Evolutionary conservation across 2,797 vertebrate genomes (phyloP), one percentile per base, ranked within the genome.

Genomic region (Peromyscus aztecus): DNA sequence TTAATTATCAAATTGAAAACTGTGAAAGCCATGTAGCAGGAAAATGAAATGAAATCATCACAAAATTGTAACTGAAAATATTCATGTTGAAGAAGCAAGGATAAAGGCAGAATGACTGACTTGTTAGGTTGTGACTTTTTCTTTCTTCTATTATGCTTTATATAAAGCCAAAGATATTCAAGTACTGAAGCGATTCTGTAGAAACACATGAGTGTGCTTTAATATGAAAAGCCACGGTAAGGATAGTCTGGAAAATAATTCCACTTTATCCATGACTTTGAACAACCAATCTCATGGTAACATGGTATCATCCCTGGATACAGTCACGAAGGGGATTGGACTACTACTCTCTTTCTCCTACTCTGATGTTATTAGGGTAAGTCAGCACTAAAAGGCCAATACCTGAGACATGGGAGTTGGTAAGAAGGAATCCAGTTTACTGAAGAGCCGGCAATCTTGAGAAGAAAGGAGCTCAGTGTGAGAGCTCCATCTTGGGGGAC

Each of bases 1-100:
- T 49, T 29, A 61, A 52, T 73, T 84, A 89, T 86, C 92, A 86
- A 95, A 93, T 84, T 94, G 57, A 80, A 71, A 94, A 69, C 27
- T 69, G 29, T 63, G 89, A 85, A 92, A 96, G 63, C 43, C 49
- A 78, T 34, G 43, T 7, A 69, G 55, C n/a, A 49, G 31, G 52
- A 55, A 55, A 55, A 55, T 55, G 52, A 55, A 40, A 90, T 31
- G 80, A 90, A 59, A 77, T 34, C 10, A 81, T 63, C 37, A 59
- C 13, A 90, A 87, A 69, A 80, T 2, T 94, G 6, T 37, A 61
- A 89, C 21, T 61, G 31, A 34, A 96, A 78, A 57, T 69, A 93
- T 71, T 61, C 90, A 5, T n/a, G 46, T 84, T 76, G 83, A 14
- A 57, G 16, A 14, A 49, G 73, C 12, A 94, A 94, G 6, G 24